These are phyloP conservation scores for Ormyrus labotus DNA, from an alignment of 2,888 invertebrate species.

Conservation along the genomic window DNA sequence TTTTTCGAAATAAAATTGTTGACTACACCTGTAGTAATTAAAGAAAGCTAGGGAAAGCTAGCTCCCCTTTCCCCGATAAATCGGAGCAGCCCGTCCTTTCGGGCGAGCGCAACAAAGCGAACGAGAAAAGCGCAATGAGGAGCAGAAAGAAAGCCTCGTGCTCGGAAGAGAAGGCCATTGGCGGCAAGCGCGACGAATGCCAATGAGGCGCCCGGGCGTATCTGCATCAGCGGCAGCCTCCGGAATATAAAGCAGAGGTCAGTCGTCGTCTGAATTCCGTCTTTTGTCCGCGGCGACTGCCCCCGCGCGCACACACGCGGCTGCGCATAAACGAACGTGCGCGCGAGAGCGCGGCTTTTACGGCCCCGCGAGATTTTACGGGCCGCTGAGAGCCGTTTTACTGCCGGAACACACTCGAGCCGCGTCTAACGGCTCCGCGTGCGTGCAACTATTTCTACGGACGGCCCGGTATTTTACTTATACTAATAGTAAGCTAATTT, in stretches of 20 bases:
- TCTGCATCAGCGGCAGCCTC: conserved; percentile 32
- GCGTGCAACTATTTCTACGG: no score
- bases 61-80: neutral
- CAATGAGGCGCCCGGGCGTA: conserved; percentile 26
- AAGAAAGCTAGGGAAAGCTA: no score
- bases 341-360: neutral
- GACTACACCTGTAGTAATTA: no score
- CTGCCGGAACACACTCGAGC: neutral
- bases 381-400: neutral
- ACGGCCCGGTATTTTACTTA: no score
- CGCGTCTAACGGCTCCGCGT: no score
- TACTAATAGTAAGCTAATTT: no score
- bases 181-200: conserved; percentile 25
- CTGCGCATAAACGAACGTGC: neutral
- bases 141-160: conserved; percentile 1
- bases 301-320: neutral
- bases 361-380: conserved; percentile 22
- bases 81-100: neutral
- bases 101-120: neutral
- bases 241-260: conserved; percentile 56
- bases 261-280: conserved; percentile 25
- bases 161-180: neutral
- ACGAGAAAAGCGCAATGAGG: neutral
- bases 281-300: neutral
- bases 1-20: no score